phyloP scores from a whole-genome alignment of 2,797 vertebrate genomes.

The Typhlichthys eigenmanni region DNA sequence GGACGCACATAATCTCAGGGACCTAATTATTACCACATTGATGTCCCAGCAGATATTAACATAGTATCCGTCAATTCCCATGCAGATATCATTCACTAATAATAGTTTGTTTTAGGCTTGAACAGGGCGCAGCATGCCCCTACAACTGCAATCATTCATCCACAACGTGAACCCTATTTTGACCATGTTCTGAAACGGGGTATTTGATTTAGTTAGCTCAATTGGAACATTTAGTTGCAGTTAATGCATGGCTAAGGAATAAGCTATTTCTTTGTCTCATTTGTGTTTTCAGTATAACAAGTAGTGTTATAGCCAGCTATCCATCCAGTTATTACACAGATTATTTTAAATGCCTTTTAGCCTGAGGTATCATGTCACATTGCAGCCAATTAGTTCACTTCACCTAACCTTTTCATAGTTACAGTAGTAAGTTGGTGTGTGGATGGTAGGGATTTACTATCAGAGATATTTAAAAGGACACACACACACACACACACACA shows the following conservation, averaged over 20 bases:
- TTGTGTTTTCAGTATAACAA: no score
- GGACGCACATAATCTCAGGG: constrained; percentile 24
- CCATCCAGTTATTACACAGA: not conserved
- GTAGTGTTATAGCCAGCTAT: not conserved
- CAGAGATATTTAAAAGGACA: not conserved
- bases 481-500: constrained; percentile 11
- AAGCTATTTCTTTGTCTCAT: no score
- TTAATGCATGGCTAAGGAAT: no score
- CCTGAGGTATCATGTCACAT: constrained; percentile 43
- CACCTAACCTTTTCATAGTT: constrained; percentile 31
- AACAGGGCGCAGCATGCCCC: constrained; percentile 40
- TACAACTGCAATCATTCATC: constrained; percentile 57
- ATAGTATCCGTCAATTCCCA: not conserved
- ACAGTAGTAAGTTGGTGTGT: not conserved
- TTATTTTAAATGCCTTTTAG: constrained; percentile 17
- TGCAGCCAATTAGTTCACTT: constrained; percentile 44
- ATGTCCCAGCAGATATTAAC: constrained; percentile 25
- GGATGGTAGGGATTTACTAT: constrained; percentile 3
- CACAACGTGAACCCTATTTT: constrained; percentile 32
- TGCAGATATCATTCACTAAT: not conserved
- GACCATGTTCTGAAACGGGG: constrained; percentile 16
- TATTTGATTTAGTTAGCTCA: not conserved
- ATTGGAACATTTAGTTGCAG: no score
- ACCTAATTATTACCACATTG: constrained; percentile 36
- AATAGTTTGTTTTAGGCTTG: constrained; percentile 42